Conservation (phyloP, 2,797 vertebrate genomes). For the Tragelaphus eurycerus region DNA sequence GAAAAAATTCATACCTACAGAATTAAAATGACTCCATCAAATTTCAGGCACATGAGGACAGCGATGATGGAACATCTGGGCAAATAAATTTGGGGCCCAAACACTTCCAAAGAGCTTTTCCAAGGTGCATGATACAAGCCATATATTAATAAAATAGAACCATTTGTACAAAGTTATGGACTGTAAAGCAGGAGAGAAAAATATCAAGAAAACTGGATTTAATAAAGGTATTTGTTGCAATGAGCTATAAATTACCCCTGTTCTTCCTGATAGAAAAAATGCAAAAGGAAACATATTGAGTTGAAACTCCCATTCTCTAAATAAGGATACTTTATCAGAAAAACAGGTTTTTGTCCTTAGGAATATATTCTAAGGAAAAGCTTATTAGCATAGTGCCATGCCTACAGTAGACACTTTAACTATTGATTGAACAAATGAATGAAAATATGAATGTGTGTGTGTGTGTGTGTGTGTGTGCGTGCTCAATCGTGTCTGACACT, state of each 20-base stretch:
- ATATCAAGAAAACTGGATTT: not conserved
- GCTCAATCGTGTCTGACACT: not conserved
- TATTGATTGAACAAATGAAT: not conserved
- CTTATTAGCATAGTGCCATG: not conserved
- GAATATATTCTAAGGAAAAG: not conserved
- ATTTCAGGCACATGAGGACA: not conserved
- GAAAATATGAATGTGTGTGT: not conserved
- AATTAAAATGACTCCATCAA: constrained; percentile 6
- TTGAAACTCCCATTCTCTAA: constrained; percentile 13
- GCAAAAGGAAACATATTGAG: not conserved
- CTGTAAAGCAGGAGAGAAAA: not conserved
- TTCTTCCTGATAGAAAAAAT: not conserved
- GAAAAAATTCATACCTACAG: constrained; percentile 2
- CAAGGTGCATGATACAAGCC: not conserved
- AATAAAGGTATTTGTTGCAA: not conserved
- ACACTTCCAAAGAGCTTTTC: constrained; percentile 3
- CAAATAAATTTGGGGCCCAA: not conserved
- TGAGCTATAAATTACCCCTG: not conserved
- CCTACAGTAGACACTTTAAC: not conserved
- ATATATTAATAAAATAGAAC: not conserved
- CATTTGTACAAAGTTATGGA: not conserved
- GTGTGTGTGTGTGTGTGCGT: too few relatives aligned
- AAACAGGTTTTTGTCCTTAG: not conserved
- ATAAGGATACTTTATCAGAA: not conserved
- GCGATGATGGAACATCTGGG: not conserved